Percentiles rank a stretch among this genome's conserved stretches.
These are phyloP conservation scores for Monopterus albus DNA, from an alignment of 2,113 vertebrate genomes.

Conservation along the genomic window DNA sequence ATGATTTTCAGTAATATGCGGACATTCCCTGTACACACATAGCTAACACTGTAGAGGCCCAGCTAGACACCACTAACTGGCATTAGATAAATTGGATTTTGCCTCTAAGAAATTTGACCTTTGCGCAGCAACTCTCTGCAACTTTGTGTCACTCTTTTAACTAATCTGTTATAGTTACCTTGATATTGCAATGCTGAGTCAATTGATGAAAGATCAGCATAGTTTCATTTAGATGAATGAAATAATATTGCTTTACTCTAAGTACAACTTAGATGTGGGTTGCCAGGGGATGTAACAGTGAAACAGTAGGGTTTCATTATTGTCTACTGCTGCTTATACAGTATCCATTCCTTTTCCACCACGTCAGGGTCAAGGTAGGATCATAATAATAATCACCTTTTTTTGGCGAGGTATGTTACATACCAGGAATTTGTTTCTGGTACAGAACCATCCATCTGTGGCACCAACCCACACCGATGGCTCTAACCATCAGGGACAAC, in stretches of 20 bases:
- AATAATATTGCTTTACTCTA: slow-evolving; percentile 2
- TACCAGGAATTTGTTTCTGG: no score
- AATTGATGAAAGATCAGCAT: background rate
- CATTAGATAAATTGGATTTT: slow-evolving; percentile 29
- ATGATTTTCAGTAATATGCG: slow-evolving; percentile 30
- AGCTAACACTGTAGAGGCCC: no score
- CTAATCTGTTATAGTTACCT: background rate
- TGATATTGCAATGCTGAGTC: background rate
- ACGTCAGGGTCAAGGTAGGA: no score
- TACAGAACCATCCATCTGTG: no score
- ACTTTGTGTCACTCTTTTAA: background rate
- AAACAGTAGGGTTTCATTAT: background rate
- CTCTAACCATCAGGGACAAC: no score
- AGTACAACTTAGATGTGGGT: background rate
- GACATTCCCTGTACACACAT: slow-evolving; percentile 50
- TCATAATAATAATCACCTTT: no score
- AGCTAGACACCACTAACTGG: slow-evolving; percentile 35
- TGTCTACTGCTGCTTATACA: no score
- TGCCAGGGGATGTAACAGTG: background rate
- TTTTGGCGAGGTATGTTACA: no score
- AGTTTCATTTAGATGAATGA: background rate
- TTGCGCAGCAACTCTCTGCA: slow-evolving; percentile 1
- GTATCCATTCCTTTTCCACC: no score
- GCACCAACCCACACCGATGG: no score
- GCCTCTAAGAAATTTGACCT: background rate